phyloP scores from a whole-genome alignment of 2,888 invertebrate species.

The Muscina levida region DNA sequence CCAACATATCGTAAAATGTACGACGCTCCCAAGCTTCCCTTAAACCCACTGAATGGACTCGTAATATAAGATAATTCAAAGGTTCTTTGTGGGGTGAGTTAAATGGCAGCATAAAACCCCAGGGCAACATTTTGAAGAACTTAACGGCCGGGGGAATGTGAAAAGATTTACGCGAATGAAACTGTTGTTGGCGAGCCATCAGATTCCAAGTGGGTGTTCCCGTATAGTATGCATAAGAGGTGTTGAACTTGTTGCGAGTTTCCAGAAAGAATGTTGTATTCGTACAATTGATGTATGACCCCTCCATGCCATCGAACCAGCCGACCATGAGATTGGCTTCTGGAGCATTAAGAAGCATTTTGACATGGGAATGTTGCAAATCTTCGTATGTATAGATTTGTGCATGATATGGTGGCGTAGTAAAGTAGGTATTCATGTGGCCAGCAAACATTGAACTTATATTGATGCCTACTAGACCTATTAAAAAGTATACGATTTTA shows the following conservation, averaged over 20 bases:
- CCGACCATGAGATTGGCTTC: background rate
- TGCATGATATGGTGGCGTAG: conserved; percentile 15
- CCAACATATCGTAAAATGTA: conserved; percentile 31
- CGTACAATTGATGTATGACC: background rate
- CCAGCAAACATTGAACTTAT: conserved; percentile 37
- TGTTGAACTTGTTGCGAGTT: conserved; percentile 47
- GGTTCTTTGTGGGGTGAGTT: conserved; percentile 24
- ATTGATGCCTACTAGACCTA: conserved; percentile 37
- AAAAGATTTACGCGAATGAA: conserved; percentile 28
- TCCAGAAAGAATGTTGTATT: background rate
- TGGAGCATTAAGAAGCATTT: background rate
- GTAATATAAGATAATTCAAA: background rate
- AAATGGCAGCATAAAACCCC: conserved; percentile 23
- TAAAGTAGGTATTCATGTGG: conserved; percentile 37
- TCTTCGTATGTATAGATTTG: conserved; percentile 23
- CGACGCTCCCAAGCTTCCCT: conserved; percentile 4
- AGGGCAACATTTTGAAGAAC: background rate
- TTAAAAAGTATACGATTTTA: conserved; percentile 16
- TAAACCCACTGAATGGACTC: conserved; percentile 16
- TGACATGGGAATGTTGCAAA: background rate
- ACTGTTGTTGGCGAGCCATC: conserved; percentile 30
- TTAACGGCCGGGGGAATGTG: background rate
- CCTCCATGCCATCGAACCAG: background rate
- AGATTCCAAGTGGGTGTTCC: conserved; percentile 43
- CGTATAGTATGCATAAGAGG: conserved; percentile 35